phyloP scores from a whole-genome alignment of 2,888 invertebrate genomes.

The Chironomus tentans region DNA sequence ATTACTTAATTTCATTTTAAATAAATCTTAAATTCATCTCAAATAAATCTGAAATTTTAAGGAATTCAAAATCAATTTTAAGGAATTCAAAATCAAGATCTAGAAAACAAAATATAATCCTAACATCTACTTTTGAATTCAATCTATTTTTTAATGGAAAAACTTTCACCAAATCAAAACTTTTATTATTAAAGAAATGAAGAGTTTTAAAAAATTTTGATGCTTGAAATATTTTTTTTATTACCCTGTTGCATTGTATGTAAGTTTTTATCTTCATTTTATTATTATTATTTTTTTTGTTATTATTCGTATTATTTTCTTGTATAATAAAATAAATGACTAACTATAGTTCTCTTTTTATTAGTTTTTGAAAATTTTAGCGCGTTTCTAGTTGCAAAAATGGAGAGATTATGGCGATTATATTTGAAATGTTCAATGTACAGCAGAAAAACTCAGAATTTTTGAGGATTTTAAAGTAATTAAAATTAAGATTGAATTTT shows the following conservation, averaged over 20 bases:
- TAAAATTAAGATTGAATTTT: too few species aligned
- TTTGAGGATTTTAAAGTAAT: too few species aligned
- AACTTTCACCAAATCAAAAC: too few species aligned
- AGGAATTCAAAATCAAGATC: background rate
- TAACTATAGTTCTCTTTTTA: constrained; percentile 7
- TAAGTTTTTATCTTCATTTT: background rate
- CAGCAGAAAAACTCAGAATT: too few species aligned
- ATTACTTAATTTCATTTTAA: background rate
- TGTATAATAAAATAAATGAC: constrained; percentile 16
- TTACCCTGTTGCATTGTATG: constrained; percentile 25
- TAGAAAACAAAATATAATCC: too few species aligned
- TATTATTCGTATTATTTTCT: background rate
- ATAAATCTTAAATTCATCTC: background rate
- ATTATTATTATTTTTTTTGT: background rate
- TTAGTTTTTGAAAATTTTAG: background rate
- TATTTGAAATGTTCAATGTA: too few species aligned
- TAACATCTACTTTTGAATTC: too few species aligned
- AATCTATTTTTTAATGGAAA: too few species aligned
- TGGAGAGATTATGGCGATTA: background rate
- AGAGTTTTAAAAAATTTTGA: too few species aligned
- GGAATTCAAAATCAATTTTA: background rate
- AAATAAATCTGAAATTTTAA: background rate
- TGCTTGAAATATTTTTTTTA: constrained; percentile 1
- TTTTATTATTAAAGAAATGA: too few species aligned
- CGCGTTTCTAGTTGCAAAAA: background rate